Evolutionary conservation across 2,113 vertebrate species (phyloP), one percentile per base, ranked within the genome.

Genomic region (Stigmatopora argus): DNA sequence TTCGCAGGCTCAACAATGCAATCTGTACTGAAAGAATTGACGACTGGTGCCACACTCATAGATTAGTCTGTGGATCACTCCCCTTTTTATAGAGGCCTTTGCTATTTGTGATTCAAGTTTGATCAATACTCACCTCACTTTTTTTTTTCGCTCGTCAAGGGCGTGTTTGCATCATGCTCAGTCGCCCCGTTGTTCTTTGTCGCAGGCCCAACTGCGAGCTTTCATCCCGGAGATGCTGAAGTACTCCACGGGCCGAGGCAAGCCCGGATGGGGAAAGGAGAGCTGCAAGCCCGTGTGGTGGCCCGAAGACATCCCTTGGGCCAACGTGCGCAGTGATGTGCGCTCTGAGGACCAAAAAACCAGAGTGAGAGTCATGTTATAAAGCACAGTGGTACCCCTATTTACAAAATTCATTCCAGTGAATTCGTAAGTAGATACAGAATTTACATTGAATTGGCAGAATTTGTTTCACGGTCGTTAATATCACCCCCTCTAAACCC

Each of bases 171-270:
- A 34, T 61, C 59, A 21, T 21, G n/a, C 59, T 61, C 41, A 47
- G 44, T n/a, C 41, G 10, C 59, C 10, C 62, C 9, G 34, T 51
- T 49, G 5, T n/a, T 23, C 15, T 71, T 2, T 5, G 35, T 2
- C 56, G 60, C 80, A 99, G 97, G 97, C 97, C 17, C 97, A 99
- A 87, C 90, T 99, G 46, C 91, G 97, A 77, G 97, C 97, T 0
- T 99, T 99, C 88, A 99, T 99, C 87, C 97, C 97, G 0, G 97
- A 99, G 85, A 99, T 99, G 97, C 90, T 99, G 77, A 99, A 99
- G 78, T 99, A 98, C 66, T 99, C 97, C 13, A 99, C 97, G 0
- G 96, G 97, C 47, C 90, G 97, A 3, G 97, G 96, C 7, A 99
- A 99, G 69, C 97, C 96, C 0, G 97, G 97, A 80, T 99, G 97